phyloP scores from a whole-genome alignment of 2,113 vertebrate genomes.

The Sminthopsis crassicaudata region DNA sequence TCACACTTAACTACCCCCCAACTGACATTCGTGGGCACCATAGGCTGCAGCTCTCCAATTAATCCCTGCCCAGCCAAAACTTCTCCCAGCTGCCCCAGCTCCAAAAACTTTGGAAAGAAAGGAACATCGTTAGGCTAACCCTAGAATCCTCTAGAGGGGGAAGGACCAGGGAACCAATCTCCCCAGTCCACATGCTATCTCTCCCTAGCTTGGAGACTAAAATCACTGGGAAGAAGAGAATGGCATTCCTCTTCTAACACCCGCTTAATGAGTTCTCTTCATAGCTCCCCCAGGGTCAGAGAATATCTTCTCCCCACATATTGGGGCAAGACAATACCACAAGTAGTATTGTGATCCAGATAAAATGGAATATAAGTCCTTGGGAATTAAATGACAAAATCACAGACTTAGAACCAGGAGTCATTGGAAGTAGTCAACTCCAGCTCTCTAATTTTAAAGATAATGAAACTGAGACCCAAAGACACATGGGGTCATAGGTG shows the following conservation, averaged over 20 bases:
- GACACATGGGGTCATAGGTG: background rate
- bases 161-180: background rate
- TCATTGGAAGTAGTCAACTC: background rate
- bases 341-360: background rate
- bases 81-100: constrained; percentile 73
- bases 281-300: background rate
- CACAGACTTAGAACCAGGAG: background rate
- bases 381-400: background rate
- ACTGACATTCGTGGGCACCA: constrained; percentile 87
- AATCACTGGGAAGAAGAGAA: background rate
- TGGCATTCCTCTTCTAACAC: background rate
- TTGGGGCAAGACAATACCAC: background rate
- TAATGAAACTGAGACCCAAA: background rate
- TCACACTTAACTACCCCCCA: constrained; percentile 90
- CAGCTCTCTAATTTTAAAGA: background rate
- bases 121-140: background rate
- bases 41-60: constrained; percentile 65
- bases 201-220: background rate
- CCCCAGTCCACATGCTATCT: background rate
- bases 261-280: background rate
- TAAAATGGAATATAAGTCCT: background rate
- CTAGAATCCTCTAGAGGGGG: background rate
- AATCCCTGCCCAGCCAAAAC: constrained; percentile 66
- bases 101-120: background rate
- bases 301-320: background rate